A percentile compares a stretch with the other conserved stretches of the same genome.
Conservation (phyloP, 2,113 vertebrate genomes). For the Ia io region DNA sequence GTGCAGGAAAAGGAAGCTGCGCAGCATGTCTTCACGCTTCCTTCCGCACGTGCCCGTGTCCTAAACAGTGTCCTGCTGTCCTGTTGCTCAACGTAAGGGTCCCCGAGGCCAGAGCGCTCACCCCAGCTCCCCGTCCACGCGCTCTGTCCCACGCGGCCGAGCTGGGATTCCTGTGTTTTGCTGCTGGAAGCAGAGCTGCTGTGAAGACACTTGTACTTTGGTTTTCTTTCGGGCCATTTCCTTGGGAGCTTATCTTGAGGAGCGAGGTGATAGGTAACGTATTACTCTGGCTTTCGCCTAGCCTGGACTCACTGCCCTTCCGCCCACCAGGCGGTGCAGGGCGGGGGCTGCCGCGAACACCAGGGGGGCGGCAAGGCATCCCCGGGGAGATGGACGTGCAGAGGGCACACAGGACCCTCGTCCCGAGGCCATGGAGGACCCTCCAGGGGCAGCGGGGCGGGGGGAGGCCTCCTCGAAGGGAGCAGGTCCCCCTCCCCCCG, state of each 20-base stretch:
- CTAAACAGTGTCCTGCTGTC: background rate
- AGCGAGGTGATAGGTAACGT: conserved; percentile 39
- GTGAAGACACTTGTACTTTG: conserved; percentile 60
- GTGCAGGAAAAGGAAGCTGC: background rate
- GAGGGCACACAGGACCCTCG: background rate
- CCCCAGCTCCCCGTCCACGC: accelerated
- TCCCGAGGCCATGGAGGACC: background rate
- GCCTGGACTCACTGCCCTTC: background rate
- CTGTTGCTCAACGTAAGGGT: background rate
- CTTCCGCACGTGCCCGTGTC: background rate
- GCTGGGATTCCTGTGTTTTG: background rate
- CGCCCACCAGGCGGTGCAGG: background rate
- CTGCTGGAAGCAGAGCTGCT: background rate
- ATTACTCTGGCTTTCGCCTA: conserved; percentile 17
- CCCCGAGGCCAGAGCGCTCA: background rate
- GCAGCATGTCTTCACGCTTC: background rate
- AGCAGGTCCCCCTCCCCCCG: background rate
- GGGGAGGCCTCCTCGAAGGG: background rate
- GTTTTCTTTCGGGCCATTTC: conserved; percentile 27
- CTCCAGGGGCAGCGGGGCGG: background rate
- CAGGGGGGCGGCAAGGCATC: background rate
- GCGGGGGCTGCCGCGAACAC: background rate
- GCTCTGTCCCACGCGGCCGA: accelerated
- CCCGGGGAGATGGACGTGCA: background rate
- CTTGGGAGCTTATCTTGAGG: conserved; percentile 47